phyloP scores from a whole-genome alignment of 2,888 invertebrate genomes.

The Flexamia atlantica region DNA sequence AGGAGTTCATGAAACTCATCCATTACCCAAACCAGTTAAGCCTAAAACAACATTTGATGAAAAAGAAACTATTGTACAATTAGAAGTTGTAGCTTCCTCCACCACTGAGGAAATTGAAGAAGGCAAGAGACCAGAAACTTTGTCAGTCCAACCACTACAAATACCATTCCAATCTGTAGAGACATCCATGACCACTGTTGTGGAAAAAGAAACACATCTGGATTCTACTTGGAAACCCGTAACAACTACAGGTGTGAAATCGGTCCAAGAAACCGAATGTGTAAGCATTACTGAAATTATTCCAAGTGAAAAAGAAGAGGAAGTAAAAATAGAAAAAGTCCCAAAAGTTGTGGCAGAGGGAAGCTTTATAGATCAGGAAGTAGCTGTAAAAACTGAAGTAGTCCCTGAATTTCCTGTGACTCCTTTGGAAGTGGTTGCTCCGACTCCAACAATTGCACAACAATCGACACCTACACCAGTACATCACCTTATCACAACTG shows the following conservation, averaged over 20 bases:
- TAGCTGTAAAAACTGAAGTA: slow-evolving; percentile 70
- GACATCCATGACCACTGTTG: slow-evolving; percentile 74
- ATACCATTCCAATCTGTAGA: slow-evolving; percentile 73
- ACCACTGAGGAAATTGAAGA: slow-evolving; percentile 66
- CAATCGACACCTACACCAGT: slow-evolving; percentile 68
- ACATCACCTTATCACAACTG: slow-evolving; percentile 68
- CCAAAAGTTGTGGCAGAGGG: slow-evolving; percentile 68
- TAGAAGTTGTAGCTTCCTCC: slow-evolving; percentile 70
- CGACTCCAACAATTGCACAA: slow-evolving; percentile 68
- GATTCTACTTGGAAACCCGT: slow-evolving; percentile 69
- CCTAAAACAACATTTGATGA: slow-evolving; percentile 71
- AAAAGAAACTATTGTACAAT: slow-evolving; percentile 75
- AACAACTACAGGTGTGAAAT: slow-evolving; percentile 69
- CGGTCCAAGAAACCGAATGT: slow-evolving; percentile 72
- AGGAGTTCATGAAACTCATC: slow-evolving; percentile 66
- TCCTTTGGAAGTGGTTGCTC: slow-evolving; percentile 66
- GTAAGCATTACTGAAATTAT: slow-evolving; percentile 73
- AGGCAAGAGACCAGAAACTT: slow-evolving; percentile 68
- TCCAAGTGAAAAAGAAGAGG: slow-evolving; percentile 68
- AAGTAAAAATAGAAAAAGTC: slow-evolving; percentile 67
- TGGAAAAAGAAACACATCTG: slow-evolving; percentile 72
- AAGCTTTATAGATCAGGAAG: slow-evolving; percentile 68
- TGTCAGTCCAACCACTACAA: slow-evolving; percentile 72
- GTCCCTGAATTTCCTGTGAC: slow-evolving; percentile 68
- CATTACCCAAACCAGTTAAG: slow-evolving; percentile 66